Conservation (phyloP, 2,797 vertebrate genomes). For the Gallinago stenura region DNA sequence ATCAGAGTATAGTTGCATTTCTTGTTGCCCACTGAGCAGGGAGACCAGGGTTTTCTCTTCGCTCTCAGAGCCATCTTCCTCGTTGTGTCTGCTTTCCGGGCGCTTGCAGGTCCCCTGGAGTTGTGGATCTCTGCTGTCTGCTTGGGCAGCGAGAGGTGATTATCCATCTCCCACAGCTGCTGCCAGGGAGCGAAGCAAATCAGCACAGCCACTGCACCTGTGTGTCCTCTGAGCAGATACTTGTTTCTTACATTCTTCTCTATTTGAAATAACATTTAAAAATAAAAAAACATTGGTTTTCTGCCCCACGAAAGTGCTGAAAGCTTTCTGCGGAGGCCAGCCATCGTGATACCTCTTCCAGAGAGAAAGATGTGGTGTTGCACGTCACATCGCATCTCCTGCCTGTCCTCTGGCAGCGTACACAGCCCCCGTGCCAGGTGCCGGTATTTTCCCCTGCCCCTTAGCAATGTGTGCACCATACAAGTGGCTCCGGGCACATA, state of each 20-base stretch:
- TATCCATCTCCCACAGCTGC: background rate
- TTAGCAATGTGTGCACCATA: background rate
- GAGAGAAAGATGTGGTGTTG: background rate
- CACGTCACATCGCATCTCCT: background rate
- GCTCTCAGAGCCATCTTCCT: background rate
- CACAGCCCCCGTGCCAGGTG: accelerated
- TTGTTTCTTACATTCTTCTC: background rate
- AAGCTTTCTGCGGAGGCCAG: background rate
- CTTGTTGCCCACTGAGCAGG: background rate
- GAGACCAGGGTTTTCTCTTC: background rate
- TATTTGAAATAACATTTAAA: background rate
- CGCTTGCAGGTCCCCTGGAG: accelerated
- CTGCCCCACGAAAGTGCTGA: background rate
- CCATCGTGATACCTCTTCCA: background rate
- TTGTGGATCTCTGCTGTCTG: background rate
- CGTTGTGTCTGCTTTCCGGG: accelerated
- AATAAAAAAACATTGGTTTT: background rate
- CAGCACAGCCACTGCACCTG: background rate
- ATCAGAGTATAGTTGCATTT: background rate
- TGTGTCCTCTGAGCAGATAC: background rate
- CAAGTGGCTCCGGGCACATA: background rate
- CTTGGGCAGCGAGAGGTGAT: background rate
- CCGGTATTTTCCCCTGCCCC: background rate
- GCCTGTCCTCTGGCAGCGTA: background rate
- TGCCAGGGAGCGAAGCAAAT: background rate